Evolutionary conservation across 2,888 invertebrate species (phyloP), one percentile per base, ranked within the genome.

Genomic region (Drosophila tanythrix): DNA sequence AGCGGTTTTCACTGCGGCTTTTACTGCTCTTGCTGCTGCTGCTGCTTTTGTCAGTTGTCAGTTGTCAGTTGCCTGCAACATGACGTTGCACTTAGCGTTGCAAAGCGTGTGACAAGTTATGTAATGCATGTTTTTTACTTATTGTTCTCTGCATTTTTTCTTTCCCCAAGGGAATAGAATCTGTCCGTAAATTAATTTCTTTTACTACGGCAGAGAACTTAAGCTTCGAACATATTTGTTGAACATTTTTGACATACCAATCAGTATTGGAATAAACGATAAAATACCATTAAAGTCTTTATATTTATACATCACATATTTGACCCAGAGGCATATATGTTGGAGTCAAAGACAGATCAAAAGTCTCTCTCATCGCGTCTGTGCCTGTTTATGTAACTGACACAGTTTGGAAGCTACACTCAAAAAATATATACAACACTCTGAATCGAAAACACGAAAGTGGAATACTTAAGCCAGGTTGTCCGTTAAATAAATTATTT

Each of bases 51-150:
- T 29, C 29, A 43, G 31, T 31, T 43, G 57, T 43, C 57, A 43
- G 55, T 6, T 56, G 40, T 27, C 65, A 52, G 15, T 31, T 65
- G 74, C 38, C 53, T 67, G 76, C 77, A 66, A 35, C 77, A 76
- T 79, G 81, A 79, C 74, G 69, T 53, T 61, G 78, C 78, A 78
- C 58, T 63, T 40, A 36, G 36, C 46, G 15, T 25, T 46, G 43
- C 25, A 43, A 53, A 25, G 55, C 35, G 56, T 62, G 68, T 67
- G 65, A 43, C 55, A 51, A 50, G 52, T 65, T 65, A 64, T 58
- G 43, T 70, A 64, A 76, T 53, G 33, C 52, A 40, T 25, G 51
- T 56, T 51, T 70, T 61, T 61, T 31, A 13, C 11, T 56, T 38
- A 35, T 38, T 56, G 25, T 25, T 36, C 5, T 55, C 18, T 0